Evolutionary conservation across 2,888 invertebrate genomes (phyloP), one percentile per base, ranked within the genome.

Genomic region (Colostygia pectinataria): DNA sequence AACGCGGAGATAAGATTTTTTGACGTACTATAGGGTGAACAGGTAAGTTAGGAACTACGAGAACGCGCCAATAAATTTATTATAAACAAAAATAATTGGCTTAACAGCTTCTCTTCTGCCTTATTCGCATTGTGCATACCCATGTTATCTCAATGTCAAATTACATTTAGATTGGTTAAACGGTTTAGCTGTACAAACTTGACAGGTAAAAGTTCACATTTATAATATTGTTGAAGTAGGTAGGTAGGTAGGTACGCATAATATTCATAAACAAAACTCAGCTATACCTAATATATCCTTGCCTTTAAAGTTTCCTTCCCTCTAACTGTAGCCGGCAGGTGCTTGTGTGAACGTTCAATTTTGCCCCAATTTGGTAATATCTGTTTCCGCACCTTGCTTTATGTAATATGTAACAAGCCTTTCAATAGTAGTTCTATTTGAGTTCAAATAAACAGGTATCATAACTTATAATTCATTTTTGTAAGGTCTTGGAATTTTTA

Each of bases 361-460:
- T 77, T 65, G 77, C 68, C 70, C 79, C 72, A 74, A 80, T 77
- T 83, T 80, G 76, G 68, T 68, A 78, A 78, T 80, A 74, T 74
- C 65, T 68, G 57, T 68, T 68, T 67, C 70, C 74, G 65, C 71
- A 63, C 70, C 71, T 69, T 57, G 48, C 49, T 58, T 64, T 68
- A 70, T 68, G 66, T 69, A 75, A 73, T 60, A 53, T 63, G 36
- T 50, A 55, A 52, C 31, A 49, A 52, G 46, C 33, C 29, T 42
- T 49, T 52, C 50, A 45, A 55, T 54, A 29, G 34, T 41, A 32
- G 37, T 32, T 42, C 27, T 46, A 46, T 57, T 47, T 53, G 36
- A 34, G 23, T 38, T 34, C 29, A 47, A 48, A 9, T 29, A 28
- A 50, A 40, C 29, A 41, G 12, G 40, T 45, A 27, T 33, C 28